Base-by-base conservation (phyloP, 2,797 vertebrate species). In the Paedocypris micromegethes region DNA sequence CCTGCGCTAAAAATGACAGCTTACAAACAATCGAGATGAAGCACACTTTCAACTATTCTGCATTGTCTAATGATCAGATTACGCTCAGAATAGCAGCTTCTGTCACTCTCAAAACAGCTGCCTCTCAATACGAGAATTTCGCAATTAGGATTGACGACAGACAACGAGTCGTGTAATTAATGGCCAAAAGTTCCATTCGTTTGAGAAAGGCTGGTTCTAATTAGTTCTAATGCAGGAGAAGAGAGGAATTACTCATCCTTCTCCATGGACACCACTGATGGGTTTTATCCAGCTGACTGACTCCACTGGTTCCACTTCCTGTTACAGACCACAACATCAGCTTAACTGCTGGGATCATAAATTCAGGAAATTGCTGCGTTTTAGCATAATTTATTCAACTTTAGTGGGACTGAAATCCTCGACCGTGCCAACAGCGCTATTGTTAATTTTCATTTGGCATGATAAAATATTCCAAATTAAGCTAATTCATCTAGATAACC, bases 21-120 rank as follows among this genome's bases (percentile, higher is more conserved):
- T 49, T 47, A 57, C 9, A 39, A 58, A 58, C 43, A 53, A 40
- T 56, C 54, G 8, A 58, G 44, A 71, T 40, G 6, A 42, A 65
- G 47, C 37, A 4, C 59, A 60, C 8, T 56, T 57, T 58, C 44
- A 38, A 43, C 5, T n/a, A 57, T 49, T 43, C 55, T 8, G 42
- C 9, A 57, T 54, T 49, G 48, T 54, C 8, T 49, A 23, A 42
- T 62, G 47, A 48, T 61, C 43, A 55, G 4, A 61, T 23, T 8
- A 49, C 8, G n/a, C 72, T 57, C 59, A 71, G 66, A 55, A 57
- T 43, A 48, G 61, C 59, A 51, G 75, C 70, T 66, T 64, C 72
- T 79, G 70, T 75, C 70, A 72, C 41, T 54, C 66, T 68, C 5
- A 37, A 44, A 82, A 76, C 82, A 85, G 81, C 81, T 83, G 82